Evolutionary conservation across 2,113 vertebrate genomes (phyloP).

Genomic region (Crotalus horridus): DNA sequence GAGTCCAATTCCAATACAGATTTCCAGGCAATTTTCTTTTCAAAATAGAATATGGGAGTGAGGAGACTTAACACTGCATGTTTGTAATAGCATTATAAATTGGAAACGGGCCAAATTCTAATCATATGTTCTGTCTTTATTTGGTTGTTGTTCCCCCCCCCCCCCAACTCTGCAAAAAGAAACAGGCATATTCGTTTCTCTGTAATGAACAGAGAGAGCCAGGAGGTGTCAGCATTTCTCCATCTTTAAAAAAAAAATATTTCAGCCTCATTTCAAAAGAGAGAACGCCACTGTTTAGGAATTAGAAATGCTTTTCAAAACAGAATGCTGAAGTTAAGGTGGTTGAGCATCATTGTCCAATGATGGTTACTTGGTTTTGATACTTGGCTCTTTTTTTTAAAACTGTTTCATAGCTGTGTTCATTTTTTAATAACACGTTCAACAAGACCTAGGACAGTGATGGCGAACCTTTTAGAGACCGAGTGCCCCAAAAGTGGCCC

Average conservation of each 20-base stretch:
- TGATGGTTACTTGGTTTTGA: not conserved
- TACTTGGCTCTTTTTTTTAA: not conserved
- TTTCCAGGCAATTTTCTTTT: not conserved
- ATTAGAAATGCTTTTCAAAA: not conserved
- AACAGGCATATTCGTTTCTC: slow-evolving; percentile 52
- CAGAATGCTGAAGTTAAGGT: not conserved
- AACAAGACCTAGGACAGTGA: not conserved
- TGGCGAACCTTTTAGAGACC: too few species aligned
- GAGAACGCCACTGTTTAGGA: not conserved
- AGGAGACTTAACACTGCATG: not conserved
- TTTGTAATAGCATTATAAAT: not conserved
- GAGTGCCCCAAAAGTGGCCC: too few species aligned
- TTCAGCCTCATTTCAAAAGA: not conserved
- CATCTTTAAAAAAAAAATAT: not conserved
- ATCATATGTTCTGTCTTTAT: slow-evolving; percentile 49
- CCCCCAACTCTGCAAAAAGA: slow-evolving; percentile 34
- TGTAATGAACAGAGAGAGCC: not conserved
- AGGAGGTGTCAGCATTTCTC: slow-evolving; percentile 15
- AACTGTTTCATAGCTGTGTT: not conserved
- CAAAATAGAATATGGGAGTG: not conserved
- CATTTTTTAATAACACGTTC: not conserved
- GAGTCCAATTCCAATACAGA: not conserved
- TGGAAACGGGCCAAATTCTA: not conserved
- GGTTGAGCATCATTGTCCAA: not conserved
- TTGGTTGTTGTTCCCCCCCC: not conserved